Base-by-base conservation (phyloP, 2,888 invertebrate genomes). In the Oscheius sp. region DNA sequence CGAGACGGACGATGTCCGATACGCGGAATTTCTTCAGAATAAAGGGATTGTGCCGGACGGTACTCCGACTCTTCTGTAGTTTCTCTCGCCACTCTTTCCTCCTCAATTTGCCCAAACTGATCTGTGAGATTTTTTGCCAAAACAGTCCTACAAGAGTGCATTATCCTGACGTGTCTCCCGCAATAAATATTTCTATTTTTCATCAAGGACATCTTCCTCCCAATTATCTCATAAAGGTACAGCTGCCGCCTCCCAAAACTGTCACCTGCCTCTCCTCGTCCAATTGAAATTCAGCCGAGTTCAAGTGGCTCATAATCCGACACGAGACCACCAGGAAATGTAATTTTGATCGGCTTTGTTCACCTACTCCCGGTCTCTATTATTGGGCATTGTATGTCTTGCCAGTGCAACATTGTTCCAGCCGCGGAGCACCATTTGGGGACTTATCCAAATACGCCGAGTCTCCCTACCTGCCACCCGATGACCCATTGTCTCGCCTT, bases 1-100 rank as follows among this genome's bases (percentile, higher is more conserved):
- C 46, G 77, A 74, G 18, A 69, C 72, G 43, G 83, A 83, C 63
- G 83, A 83, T 70, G 66, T 68, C 18, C 58, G 72, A 23, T 83
- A 83, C 72, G 78, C 78, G 18, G 66, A 72, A 56, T 52, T 72
- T n/a, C 69, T 75, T 1, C 55, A 18, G 12, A 73, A 72, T 41
- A 59, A 75, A 27, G 59, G 69, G 18, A 25, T 66, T 29, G 29
- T 16, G 6, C 66, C 69, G 13, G 69, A 55, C 43, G 69, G 69
- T n/a, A 69, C 69, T n/a, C 69, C 69, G 16, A 66, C 66, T 9
- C 52, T 61, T 12, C 41, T 61, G 16, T 43, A 43, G 43, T 13
- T 13, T 5, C 41, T 21, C 29, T 29, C 16, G 2, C 59, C 61
- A 7, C 35, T 9, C 9, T 9, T 35, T 9, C 9, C 5, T 35